Evolutionary conservation across 2,888 invertebrate species (phyloP).

Genomic region (Drosophila melanosoma): DNA sequence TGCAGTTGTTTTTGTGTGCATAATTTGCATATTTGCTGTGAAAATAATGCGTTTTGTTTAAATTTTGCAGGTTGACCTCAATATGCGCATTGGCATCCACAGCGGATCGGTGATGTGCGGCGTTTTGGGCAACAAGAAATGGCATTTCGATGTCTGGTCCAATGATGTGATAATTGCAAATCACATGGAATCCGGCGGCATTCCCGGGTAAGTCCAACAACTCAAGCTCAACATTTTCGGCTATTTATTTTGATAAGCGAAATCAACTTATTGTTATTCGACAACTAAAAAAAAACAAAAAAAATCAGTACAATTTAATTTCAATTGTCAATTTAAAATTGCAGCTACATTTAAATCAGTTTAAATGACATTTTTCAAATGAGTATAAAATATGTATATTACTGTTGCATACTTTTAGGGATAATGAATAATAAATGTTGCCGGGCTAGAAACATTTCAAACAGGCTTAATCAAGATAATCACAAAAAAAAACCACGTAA

Average conservation of each 20-base stretch:
- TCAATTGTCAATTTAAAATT: neutral
- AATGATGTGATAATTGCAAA: constrained; percentile 98
- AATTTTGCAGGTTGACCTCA: constrained; percentile 91
- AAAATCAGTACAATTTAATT: neutral
- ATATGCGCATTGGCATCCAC: constrained; percentile 99
- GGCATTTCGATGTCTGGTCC: constrained; percentile 98
- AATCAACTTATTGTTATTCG: neutral
- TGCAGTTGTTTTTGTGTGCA: constrained; percentile 12
- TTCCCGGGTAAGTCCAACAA: constrained; percentile 91
- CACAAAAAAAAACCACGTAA: neutral
- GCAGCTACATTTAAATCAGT: neutral
- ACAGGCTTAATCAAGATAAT: neutral
- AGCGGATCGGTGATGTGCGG: constrained; percentile 98
- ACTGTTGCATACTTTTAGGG: neutral
- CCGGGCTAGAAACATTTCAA: neutral
- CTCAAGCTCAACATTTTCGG: neutral
- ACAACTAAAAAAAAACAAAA: too few relatives aligned
- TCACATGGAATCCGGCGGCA: constrained; percentile 98
- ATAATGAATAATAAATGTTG: neutral
- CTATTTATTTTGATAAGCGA: constrained; percentile 23
- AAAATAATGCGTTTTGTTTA: constrained; percentile 26
- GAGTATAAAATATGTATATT: too few relatives aligned
- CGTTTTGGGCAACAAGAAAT: constrained; percentile 95
- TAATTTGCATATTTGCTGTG: constrained; percentile 49
- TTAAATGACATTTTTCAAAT: neutral